phyloP scores from a whole-genome alignment of 2,113 vertebrate species.

The Polyodon spathula region DNA sequence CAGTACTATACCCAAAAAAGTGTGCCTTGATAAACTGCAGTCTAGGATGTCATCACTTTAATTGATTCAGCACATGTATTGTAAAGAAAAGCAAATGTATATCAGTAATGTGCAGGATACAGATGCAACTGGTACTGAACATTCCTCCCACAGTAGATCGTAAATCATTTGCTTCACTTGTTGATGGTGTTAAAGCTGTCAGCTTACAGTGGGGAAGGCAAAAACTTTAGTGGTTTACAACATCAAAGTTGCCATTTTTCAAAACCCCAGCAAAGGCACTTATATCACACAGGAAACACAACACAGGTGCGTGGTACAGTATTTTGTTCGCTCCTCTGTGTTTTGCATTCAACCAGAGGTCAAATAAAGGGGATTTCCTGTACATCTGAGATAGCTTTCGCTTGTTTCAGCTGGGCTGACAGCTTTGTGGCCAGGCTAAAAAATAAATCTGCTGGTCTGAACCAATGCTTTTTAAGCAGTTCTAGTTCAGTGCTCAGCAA shows the following conservation, averaged over 20 bases:
- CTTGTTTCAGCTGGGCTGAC: background rate
- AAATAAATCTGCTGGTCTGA: background rate
- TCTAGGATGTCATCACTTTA: background rate
- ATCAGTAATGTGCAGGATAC: background rate
- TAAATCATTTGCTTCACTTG: background rate
- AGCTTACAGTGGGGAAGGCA: too few relatives aligned
- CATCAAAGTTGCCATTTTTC: constrained; percentile 1
- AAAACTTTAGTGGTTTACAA: too few relatives aligned
- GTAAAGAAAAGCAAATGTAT: background rate
- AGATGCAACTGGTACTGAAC: background rate
- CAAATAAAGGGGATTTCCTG: background rate
- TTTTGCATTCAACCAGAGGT: background rate
- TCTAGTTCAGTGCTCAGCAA: background rate
- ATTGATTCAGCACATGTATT: background rate
- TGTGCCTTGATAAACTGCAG: background rate
- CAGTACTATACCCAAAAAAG: too few relatives aligned
- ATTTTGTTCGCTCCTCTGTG: background rate
- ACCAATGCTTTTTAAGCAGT: background rate
- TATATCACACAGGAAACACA: background rate
- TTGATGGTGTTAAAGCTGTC: background rate
- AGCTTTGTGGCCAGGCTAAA: background rate
- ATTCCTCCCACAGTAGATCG: background rate
- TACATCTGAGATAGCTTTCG: background rate
- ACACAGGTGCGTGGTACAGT: background rate
- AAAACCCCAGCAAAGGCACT: background rate